Conservation (phyloP, 2,797 vertebrate species). For the Margarornis squamiger region DNA sequence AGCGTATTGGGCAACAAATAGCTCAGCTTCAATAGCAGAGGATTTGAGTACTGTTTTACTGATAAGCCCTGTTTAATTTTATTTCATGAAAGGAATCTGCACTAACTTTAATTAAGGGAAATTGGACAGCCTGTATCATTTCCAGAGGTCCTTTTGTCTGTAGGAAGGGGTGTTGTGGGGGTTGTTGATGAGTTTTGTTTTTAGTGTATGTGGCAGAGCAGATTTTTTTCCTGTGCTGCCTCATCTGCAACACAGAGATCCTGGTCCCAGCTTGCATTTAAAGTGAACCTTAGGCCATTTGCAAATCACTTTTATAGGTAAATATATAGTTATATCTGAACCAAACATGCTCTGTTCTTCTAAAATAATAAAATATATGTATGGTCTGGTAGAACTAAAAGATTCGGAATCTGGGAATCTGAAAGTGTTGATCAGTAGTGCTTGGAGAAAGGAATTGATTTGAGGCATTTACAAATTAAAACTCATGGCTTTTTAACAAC, state of each 20-base stretch:
- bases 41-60: not conserved
- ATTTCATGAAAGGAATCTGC: not conserved
- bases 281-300: not conserved
- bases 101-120: not conserved
- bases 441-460: not conserved
- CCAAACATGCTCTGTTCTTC: not conserved
- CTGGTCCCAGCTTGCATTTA: not conserved
- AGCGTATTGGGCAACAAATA: not conserved
- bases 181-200: not conserved
- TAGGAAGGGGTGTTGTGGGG: not conserved
- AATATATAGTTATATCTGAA: not conserved
- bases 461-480: slow-evolving; percentile 3
- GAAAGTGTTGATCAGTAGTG: slow-evolving; percentile 19
- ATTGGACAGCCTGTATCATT: not conserved
- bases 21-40: not conserved
- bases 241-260: not conserved
- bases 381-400: not conserved
- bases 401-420: not conserved
- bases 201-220: not conserved
- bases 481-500: not conserved
- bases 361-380: not conserved
- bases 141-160: not conserved
- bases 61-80: not conserved
- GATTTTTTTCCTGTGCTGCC: not conserved
- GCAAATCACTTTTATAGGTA: not conserved